Base-by-base conservation (phyloP, 2,113 vertebrate species). In the Herpetotheres cachinnans region DNA sequence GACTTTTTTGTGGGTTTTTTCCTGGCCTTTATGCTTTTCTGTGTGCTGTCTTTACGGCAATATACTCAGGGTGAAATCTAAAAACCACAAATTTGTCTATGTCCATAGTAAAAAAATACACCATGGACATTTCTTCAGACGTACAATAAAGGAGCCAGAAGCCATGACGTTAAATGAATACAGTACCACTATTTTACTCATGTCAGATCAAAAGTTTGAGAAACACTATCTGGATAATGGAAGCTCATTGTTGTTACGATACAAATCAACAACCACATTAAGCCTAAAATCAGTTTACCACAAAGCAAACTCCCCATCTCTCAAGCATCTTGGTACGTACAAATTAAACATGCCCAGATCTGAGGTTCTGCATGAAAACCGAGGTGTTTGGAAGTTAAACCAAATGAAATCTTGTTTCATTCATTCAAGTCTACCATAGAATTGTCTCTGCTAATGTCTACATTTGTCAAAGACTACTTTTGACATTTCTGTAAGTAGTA, bases 281-380 rank as follows among this genome's bases (percentile, higher is more conserved):
- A n/a, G 32, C 22, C 52, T 63, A 32, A 94, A 84, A 84, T 80
- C 92, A 76, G 32, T 90, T 97, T 90, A 76, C 32, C 58, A 82
- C 61, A 77, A 56, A 96, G 58, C 22, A 90, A 96, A 92, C 56
- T 95, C 76, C 25, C 79, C 81, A 44, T 54, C 78, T 95, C 71
- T 92, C 85, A 95, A 30, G 76, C n/a, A 86, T 78, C 62, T 58
- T 70, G 70, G 42, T 50, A 84, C 8, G 13, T 52, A 52, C 46
- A 94, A 91, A 94, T 89, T 83, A 95, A 97, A 52, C 82, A 89
- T 83, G 92, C 82, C 22, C 16, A 59, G 72, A 70, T 54, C 55
- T 40, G 56, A 74, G 52, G 18, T 84, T 95, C 87, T 89, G 66
- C 89, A 90, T 76, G 83, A 91, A 94, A 96, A 92, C 56, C 18